Base-by-base conservation (phyloP, 2,797 vertebrate genomes). In the Cossypha niveicapilla region DNA sequence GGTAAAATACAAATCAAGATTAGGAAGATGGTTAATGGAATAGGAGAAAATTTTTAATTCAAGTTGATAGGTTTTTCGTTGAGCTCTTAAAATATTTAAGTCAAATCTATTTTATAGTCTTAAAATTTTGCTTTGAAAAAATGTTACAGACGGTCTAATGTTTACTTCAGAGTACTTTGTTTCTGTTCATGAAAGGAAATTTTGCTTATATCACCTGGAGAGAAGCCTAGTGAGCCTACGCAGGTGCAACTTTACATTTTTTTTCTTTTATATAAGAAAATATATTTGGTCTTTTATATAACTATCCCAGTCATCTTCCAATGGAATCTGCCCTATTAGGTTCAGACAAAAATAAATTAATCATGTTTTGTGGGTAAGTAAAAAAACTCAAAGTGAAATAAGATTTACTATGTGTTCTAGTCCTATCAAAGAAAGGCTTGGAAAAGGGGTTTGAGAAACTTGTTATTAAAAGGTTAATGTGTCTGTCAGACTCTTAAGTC, bases 321-420 rank as follows among this genome's bases (percentile, higher is more conserved):
- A 30, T 6, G 10, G 32, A 75, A 72, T 24, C 66, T 91, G 54
- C 57, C 30, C 34, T 77, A 15, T 86, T 88, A 83, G 53, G 10
- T 66, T 78, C 56, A 94, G 53, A 87, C 53, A 90, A 94, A 92
- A 91, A 77, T 61, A 91, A 95, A 73, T 32, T 18, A 67, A 74
- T 72, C 61, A 65, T 68, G 57, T 34, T 94, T 77, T 90, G 42
- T 81, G 23, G 12, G 56, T 30, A 58, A 85, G 35, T 82, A 70
- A 80, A 78, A 56, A 70, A 65, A 37, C 19, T 80, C 18, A 86
- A 67, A 86, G 62, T 25, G 19, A 79, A 95, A 56, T 41, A 70
- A 80, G 74, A 91, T 75, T 79, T 88, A 74, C 54, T 79, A 4
- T 6, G 24, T 39, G 34, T 58, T 74, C 39, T 37, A 53, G 58